A percentile compares a stretch with the other conserved stretches of the same genome.
Conservation (phyloP, 2,888 invertebrate species). For the Phalera bucephala region DNA sequence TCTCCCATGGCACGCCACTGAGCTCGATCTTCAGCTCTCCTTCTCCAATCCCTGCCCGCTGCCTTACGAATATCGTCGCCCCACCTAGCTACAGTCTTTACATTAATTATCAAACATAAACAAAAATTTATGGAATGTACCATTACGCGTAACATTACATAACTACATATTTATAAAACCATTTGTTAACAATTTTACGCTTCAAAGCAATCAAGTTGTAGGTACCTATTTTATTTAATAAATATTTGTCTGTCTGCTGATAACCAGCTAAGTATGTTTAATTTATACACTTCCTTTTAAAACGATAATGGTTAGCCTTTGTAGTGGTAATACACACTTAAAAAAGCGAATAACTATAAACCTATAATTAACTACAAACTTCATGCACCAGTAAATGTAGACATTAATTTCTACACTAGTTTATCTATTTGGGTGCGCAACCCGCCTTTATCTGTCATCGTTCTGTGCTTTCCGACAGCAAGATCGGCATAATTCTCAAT, state of each 20-base stretch:
- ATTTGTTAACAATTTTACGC: slow-evolving; percentile 61
- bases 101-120: too few species aligned
- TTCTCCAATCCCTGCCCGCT: too few species aligned
- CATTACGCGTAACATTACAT: not conserved
- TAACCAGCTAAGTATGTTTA: slow-evolving; percentile 62
- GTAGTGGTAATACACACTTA: slow-evolving; percentile 72
- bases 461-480: slow-evolving; percentile 54
- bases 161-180: slow-evolving; percentile 10
- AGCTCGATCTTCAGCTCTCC: too few species aligned
- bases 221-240: slow-evolving; percentile 57
- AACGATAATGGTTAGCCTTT: slow-evolving; percentile 77
- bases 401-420: slow-evolving; percentile 83
- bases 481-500: slow-evolving; percentile 55
- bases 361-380: slow-evolving; percentile 81
- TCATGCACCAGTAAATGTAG: slow-evolving; percentile 84
- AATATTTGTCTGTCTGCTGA: slow-evolving; percentile 64
- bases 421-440: slow-evolving; percentile 82
- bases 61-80: too few species aligned
- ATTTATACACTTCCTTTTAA: slow-evolving; percentile 76
- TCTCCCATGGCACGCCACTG: too few species aligned
- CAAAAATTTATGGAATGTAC: too few species aligned
- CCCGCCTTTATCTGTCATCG: slow-evolving; percentile 82
- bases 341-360: slow-evolving; percentile 78
- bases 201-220: slow-evolving; percentile 44
- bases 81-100: too few species aligned